Base-by-base conservation (phyloP, 2,888 invertebrate genomes). In the Hypena proboscidalis region DNA sequence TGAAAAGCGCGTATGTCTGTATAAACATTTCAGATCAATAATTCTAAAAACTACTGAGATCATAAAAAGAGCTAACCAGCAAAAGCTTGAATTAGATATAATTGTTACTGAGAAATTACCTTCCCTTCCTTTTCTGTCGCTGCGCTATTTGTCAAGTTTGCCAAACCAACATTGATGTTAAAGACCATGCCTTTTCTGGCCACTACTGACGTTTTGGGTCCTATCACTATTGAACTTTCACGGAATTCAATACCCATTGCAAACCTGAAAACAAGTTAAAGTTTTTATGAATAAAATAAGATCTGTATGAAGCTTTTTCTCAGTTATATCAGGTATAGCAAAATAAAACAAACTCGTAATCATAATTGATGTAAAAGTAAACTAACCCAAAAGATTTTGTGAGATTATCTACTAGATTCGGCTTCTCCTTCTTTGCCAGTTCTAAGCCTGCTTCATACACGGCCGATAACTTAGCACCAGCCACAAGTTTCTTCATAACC, bases 181-280 rank as follows among this genome's bases (percentile, higher is more conserved):
- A 99, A 99, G 0, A 98, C 95, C 99, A 99, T 99, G 38, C 98
- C 97, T 83, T 98, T 98, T 69, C 94, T 96, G 0, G 95, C 94
- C 1, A 93, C 80, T 1, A 94, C 93, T 25, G 93, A 94, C 7
- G 96, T 96, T 92, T 99, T 99, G 0, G 97, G 96, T 0, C 97
- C 97, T 71, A 99, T 97, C 0, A 98, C 92, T 40, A 99, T 92
- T 0, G 97, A 96, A 64, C 97, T 97, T 83, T 99, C 99, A 40
- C 99, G 94, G 80, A 99, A 99, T 80, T 99, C 99, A 65, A 99
- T 97, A 4, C 99, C 99, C 95, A 97, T 99, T 0, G 95, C 98
- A 90, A 99, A 99, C 3, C 94, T 94, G 70, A 22, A 82, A 76
- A 6, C 1, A 4, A 10, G 5, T 9, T 10, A 1, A 13, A 1